Base-by-base conservation (phyloP, 2,113 vertebrate species). In the Rostratula benghalensis region DNA sequence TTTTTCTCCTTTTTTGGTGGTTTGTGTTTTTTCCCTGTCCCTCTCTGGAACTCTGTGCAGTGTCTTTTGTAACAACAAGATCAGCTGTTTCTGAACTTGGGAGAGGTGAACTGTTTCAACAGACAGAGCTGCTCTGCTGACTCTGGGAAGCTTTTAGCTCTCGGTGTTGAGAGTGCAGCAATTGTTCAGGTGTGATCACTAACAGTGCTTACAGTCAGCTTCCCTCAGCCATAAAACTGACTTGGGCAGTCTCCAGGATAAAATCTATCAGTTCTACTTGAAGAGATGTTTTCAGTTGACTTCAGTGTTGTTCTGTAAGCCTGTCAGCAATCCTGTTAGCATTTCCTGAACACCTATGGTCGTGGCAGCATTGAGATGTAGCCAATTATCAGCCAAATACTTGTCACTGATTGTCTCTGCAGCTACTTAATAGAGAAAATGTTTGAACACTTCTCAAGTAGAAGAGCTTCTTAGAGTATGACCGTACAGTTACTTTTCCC, bases 61-160 rank as follows among this genome's bases (percentile, higher is more conserved):
- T 87, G 63, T 86, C 79, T 92, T 86, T 86, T 93, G 76, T 81
- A 89, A 94, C 69, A 83, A 69, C 43, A 76, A 78, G 65, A 54
- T 97, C 93, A 91, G 89, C 83, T 87, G 86, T 1, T 94, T 96
- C 78, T 93, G 76, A 89, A 87, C 83, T 70, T 81, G 68, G 54
- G 83, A 84, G 93, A 63, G 73, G 60, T 56, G 80, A 87, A 46
- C 74, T 85, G 74, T 94, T 94, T 41, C 69, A 91, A 45, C 76
- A 91, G 61, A 59, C 46, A 65, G 16, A 83, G 76, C 76, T 86
- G 3, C 85, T 83, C 73, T 96, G 93, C 96, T 97, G 96, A 92
- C 81, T 61, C 57, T 16, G 68, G 71, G 10, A 88, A 23, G 33
- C 45, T 85, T 56, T 85, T 56, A 35, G 63, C 59, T 74, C 68